phyloP scores from a whole-genome alignment of 2,888 invertebrate genomes.

The Nemotelus nigrinus region DNA sequence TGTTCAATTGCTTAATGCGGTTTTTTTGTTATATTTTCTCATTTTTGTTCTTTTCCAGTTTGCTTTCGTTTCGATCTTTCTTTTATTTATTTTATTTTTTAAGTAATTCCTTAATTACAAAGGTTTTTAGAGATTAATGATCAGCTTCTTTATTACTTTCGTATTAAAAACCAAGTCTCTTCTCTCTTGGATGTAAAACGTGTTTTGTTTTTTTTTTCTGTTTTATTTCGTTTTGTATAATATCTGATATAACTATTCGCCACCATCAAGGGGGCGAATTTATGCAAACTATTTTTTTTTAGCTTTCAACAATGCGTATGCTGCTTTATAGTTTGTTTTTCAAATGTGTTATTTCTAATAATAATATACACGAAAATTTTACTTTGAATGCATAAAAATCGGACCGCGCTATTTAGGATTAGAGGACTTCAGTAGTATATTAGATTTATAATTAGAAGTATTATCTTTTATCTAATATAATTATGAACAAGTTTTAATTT shows the following conservation, averaged over 20 bases:
- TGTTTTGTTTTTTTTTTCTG: constrained; percentile 29
- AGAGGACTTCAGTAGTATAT: constrained; percentile 23
- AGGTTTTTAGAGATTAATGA: constrained; percentile 3
- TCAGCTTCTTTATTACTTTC: not conserved
- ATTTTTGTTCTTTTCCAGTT: constrained; percentile 6
- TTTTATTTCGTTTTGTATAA: not conserved
- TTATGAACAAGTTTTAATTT: constrained; percentile 24
- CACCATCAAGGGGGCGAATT: no score
- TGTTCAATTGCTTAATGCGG: not conserved
- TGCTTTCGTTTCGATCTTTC: constrained; percentile 6
- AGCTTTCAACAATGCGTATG: not conserved
- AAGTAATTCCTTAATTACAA: constrained; percentile 25
- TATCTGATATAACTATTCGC: no score
- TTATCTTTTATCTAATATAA: not conserved
- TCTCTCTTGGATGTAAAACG: constrained; percentile 48
- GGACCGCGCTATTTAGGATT: constrained; percentile 27
- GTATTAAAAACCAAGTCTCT: constrained; percentile 46
- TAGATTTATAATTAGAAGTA: not conserved
- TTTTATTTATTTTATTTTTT: constrained; percentile 18
- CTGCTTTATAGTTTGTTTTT: not conserved
- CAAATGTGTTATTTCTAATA: not conserved
- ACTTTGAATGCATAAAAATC: constrained; percentile 33
- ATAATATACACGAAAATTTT: constrained; percentile 13
- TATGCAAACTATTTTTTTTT: not conserved
- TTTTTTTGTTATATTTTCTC: constrained; percentile 8